Evolutionary conservation across 2,797 vertebrate species (phyloP).

Genomic region (Sebastes minor): DNA sequence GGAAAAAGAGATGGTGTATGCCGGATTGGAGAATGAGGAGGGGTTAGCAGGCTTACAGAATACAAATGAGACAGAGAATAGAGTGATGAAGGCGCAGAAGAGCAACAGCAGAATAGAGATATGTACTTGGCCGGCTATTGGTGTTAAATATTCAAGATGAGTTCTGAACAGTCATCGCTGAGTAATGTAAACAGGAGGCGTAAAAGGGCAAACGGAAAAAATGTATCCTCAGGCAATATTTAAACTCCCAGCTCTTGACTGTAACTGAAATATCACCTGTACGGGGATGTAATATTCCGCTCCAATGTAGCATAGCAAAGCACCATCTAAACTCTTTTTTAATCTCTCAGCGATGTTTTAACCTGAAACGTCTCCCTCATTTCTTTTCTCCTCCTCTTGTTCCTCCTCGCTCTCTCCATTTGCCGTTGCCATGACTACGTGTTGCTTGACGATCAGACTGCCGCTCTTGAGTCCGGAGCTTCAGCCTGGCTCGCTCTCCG

Average conservation of each 20-base stretch:
- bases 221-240: slow-evolving; percentile 43
- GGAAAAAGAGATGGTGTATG: slow-evolving; percentile 15
- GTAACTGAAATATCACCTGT: slow-evolving; percentile 51
- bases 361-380: slow-evolving; percentile 50
- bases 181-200: slow-evolving; percentile 54
- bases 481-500: slow-evolving; percentile 43
- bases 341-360: slow-evolving; percentile 44
- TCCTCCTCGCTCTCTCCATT: slow-evolving; percentile 43
- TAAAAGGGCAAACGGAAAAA: slow-evolving; percentile 41
- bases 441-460: slow-evolving; percentile 69
- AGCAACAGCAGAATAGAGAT: slow-evolving; percentile 54
- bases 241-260: slow-evolving; percentile 42
- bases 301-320: slow-evolving; percentile 34
- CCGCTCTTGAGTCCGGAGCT: slow-evolving; percentile 62
- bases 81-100: slow-evolving; percentile 59
- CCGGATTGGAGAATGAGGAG: slow-evolving; percentile 49
- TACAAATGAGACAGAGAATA: slow-evolving; percentile 65
- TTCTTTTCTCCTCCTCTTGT: slow-evolving; percentile 31
- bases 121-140: slow-evolving; percentile 27
- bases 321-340: slow-evolving; percentile 16
- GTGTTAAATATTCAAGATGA: slow-evolving; percentile 49
- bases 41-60: slow-evolving; percentile 41
- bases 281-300: slow-evolving; percentile 41
- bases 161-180: slow-evolving; percentile 50
- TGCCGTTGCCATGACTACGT: slow-evolving; percentile 73